A percentile compares a stretch with the other conserved stretches of the same genome.
Evolutionary conservation across 2,888 invertebrate genomes (phyloP).

Genomic region (Chymomyza procnemis): DNA sequence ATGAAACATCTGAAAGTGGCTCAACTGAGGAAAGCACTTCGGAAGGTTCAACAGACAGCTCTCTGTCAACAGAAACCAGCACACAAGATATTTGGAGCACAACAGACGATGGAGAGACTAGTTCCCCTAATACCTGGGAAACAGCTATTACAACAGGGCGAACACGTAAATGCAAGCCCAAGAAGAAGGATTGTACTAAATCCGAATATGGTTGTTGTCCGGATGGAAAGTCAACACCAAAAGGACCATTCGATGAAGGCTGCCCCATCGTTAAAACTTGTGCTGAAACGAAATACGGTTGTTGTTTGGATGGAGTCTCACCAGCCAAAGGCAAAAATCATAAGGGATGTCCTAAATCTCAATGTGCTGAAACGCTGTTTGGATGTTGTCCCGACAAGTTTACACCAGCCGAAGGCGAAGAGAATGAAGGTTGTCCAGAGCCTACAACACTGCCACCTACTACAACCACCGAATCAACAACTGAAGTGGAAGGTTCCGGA

Average conservation of each 20-base stretch:
- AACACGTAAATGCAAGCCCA: conserved; percentile 81
- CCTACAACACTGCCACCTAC: conserved; percentile 80
- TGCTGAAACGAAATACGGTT: conserved; percentile 86
- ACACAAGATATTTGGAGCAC: conserved; percentile 77
- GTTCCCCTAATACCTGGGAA: conserved; percentile 80
- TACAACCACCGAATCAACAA: conserved; percentile 54
- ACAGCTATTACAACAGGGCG: conserved; percentile 79
- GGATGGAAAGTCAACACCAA: conserved; percentile 86
- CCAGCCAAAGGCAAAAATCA: conserved; percentile 85
- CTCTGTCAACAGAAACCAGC: conserved; percentile 57
- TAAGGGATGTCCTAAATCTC: conserved; percentile 87
- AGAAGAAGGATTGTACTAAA: conserved; percentile 81
- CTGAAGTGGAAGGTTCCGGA: conserved; percentile 55
- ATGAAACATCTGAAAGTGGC: conserved; percentile 15
- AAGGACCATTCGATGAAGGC: conserved; percentile 90
- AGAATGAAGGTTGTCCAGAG: conserved; percentile 88
- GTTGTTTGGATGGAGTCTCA: conserved; percentile 90
- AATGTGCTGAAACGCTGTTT: conserved; percentile 88
- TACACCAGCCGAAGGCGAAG: conserved; percentile 87
- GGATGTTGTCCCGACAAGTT: conserved; percentile 92
- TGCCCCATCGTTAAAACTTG: conserved; percentile 88
- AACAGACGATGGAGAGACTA: conserved; percentile 77
- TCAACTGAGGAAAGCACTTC: conserved; percentile 66
- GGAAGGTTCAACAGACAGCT: conserved; percentile 52
- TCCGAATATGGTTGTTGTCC: conserved; percentile 91